Percentiles rank a stretch among this genome's conserved stretches.
Conservation (phyloP, 2,797 vertebrate species). For the Peromyscus nudipes region DNA sequence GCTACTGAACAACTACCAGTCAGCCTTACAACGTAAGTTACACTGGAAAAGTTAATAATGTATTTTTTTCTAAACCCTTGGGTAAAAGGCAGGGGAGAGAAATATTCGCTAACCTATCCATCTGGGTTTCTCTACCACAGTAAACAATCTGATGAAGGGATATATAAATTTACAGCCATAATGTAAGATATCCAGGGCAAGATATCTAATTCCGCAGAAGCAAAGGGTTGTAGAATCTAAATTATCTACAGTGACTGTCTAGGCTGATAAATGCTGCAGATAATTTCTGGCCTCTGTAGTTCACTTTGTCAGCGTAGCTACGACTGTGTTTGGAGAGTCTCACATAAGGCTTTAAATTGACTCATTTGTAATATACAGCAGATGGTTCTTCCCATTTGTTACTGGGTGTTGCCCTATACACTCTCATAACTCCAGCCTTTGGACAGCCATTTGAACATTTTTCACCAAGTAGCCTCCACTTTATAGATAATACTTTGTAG, state of each 20-base stretch:
- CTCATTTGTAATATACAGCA: slow-evolving; percentile 72
- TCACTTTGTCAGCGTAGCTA: slow-evolving; percentile 58
- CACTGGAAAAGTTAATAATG: slow-evolving; percentile 50
- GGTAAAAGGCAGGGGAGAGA: not conserved
- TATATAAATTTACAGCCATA: slow-evolving; percentile 57
- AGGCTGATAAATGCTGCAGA: slow-evolving; percentile 63
- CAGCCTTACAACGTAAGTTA: not conserved
- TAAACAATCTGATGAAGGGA: slow-evolving; percentile 47
- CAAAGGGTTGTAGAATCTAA: slow-evolving; percentile 51
- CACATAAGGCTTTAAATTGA: slow-evolving; percentile 72
- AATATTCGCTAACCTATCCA: slow-evolving; percentile 22
- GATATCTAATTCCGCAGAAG: slow-evolving; percentile 47
- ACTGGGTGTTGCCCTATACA: slow-evolving; percentile 47
- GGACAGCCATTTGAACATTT: slow-evolving; percentile 74
- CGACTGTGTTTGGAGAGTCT: slow-evolving; percentile 50
- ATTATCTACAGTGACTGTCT: slow-evolving; percentile 60
- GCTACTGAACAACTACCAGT: not conserved
- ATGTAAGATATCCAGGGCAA: slow-evolving; percentile 31
- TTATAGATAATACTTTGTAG: slow-evolving; percentile 65
- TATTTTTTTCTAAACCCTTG: not conserved
- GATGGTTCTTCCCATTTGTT: slow-evolving; percentile 65
- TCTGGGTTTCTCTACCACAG: not conserved
- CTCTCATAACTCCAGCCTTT: slow-evolving; percentile 74
- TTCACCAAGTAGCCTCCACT: slow-evolving; percentile 48
- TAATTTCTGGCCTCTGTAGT: slow-evolving; percentile 69